Evolutionary conservation across 2,797 vertebrate genomes (phyloP).

Genomic region (Eulemur albifrons): DNA sequence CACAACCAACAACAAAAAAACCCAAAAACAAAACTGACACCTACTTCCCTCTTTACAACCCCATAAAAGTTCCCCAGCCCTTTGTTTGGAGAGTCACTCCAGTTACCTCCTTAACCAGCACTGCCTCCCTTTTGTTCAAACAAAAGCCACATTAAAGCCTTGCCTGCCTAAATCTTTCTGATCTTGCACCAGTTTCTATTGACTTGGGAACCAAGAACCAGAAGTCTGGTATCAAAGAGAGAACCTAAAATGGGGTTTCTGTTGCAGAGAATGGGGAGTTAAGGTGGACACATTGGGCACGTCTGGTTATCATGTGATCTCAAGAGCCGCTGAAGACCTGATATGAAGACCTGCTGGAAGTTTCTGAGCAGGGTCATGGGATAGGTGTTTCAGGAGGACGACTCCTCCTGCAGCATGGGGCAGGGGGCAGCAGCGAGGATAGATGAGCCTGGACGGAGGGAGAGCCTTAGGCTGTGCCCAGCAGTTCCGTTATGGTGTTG

Average conservation of each 20-base stretch:
- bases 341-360: not conserved
- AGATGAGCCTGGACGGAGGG: not conserved
- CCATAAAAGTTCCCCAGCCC: too few relatives aligned
- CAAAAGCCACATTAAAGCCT: too few relatives aligned
- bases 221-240: not conserved
- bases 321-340: not conserved
- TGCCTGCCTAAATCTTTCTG: too few relatives aligned
- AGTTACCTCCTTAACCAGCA: too few relatives aligned
- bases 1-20: too few relatives aligned
- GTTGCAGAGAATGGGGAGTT: not conserved
- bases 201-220: too few relatives aligned
- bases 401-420: not conserved
- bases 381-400: not conserved
- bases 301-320: not conserved
- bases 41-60: too few relatives aligned
- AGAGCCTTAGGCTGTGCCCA: not conserved
- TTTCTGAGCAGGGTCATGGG: not conserved
- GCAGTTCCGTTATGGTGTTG: too few relatives aligned
- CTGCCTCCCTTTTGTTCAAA: too few relatives aligned
- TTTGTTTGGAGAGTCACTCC: too few relatives aligned
- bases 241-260: not conserved
- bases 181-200: too few relatives aligned
- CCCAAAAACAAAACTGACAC: too few relatives aligned
- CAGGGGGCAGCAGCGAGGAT: accelerated
- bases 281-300: not conserved